Evolutionary conservation across 1,140 invertebrate genomes (phyloP).

Genomic region (Drosophila arizonae): DNA sequence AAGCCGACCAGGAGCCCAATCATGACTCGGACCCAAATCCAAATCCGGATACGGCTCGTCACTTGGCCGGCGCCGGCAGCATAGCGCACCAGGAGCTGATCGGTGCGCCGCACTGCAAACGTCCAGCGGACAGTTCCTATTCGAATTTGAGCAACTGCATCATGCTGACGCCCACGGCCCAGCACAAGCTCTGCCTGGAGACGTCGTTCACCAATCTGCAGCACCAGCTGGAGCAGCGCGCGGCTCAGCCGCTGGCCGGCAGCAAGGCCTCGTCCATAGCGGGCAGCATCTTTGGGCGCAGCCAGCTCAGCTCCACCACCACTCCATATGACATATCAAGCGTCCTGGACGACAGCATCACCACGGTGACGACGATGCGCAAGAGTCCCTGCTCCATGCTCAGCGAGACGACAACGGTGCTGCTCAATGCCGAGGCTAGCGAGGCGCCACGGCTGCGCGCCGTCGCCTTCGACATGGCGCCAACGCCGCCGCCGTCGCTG

Average conservation of each 20-base stretch:
- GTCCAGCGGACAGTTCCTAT: conserved; percentile 66
- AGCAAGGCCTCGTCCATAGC: conserved; percentile 83
- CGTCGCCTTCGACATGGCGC: conserved; percentile 74
- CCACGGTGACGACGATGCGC: conserved; percentile 64
- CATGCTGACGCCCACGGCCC: conserved; percentile 83
- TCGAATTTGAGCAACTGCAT: conserved; percentile 66
- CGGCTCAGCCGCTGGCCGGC: conserved; percentile 20
- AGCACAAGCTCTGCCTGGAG: conserved; percentile 87
- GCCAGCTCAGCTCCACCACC: conserved; percentile 67
- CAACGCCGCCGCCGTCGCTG: conserved; percentile 9
- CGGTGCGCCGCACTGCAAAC: conserved; percentile 35
- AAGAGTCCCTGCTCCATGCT: conserved; percentile 68
- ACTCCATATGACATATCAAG: conserved; percentile 79
- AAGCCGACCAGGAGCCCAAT: neutral
- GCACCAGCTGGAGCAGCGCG: conserved; percentile 59
- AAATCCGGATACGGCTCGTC: neutral
- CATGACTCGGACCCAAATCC: conserved; percentile 1
- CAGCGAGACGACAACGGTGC: conserved; percentile 66
- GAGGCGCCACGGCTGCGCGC: conserved; percentile 54
- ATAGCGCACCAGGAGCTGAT: conserved; percentile 15
- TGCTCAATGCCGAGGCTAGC: conserved; percentile 39
- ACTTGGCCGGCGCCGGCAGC: conserved; percentile 21
- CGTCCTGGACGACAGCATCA: conserved; percentile 69
- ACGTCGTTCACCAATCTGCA: conserved; percentile 88
- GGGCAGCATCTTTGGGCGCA: conserved; percentile 79